These are phyloP conservation scores for Sinonovacula constricta DNA, from an alignment of 1,140 invertebrate species.

Conservation along the genomic window DNA sequence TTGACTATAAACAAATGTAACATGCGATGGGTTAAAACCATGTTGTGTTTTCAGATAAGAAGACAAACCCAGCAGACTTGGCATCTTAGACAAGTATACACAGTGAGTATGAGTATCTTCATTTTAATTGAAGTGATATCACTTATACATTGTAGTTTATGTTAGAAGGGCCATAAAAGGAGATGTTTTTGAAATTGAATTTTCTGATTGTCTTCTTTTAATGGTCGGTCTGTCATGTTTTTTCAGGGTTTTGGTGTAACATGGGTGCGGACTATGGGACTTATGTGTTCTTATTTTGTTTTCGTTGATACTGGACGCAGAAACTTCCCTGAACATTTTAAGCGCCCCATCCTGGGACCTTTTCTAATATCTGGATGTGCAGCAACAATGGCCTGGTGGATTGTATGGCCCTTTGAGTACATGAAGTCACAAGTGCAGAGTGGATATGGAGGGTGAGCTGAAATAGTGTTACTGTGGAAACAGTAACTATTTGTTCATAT, in stretches of 20 bases:
- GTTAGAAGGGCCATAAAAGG: neutral
- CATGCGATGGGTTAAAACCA: neutral
- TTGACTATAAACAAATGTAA: neutral
- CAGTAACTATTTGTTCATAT: no score
- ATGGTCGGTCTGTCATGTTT: neutral
- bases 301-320: constrained; percentile 68
- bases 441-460: constrained; percentile 70
- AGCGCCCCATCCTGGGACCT: constrained; percentile 70
- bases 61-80: constrained; percentile 70
- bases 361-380: constrained; percentile 73
- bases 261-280: constrained; percentile 68
- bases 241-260: constrained; percentile 72
- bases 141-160: no score
- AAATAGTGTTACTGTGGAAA: no score
- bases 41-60: constrained; percentile 57
- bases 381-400: constrained; percentile 75
- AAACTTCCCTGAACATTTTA: constrained; percentile 73
- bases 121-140: neutral
- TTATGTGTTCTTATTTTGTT: constrained; percentile 73
- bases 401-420: constrained; percentile 76
- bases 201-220: neutral
- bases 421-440: constrained; percentile 76
- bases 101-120: constrained; percentile 56
- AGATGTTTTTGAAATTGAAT: neutral
- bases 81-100: constrained; percentile 69